These are phyloP conservation scores for Taenioides sp. DNA, from an alignment of 2,797 vertebrate species.

Conservation along the genomic window DNA sequence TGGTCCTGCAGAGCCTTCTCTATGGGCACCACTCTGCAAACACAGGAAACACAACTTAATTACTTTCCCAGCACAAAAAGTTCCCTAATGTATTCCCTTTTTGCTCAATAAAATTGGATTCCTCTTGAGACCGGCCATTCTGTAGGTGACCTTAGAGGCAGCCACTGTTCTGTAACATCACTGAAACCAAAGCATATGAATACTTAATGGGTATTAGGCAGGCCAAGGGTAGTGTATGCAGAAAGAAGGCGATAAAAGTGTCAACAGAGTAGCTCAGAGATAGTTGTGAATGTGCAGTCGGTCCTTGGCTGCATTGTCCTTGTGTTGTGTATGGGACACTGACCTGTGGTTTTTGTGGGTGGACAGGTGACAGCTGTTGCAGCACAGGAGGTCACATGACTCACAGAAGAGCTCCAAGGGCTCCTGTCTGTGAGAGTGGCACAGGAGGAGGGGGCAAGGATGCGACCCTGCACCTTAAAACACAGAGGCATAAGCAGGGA, in stretches of 20 bases:
- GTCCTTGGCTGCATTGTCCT: conserved; percentile 62
- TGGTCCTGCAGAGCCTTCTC: conserved; percentile 82
- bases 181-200: conserved; percentile 65
- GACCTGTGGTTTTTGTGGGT: conserved; percentile 85
- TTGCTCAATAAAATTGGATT: conserved; percentile 53
- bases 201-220: conserved; percentile 60
- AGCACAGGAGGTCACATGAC: conserved; percentile 85
- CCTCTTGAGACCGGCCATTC: conserved; percentile 52
- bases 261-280: conserved; percentile 49
- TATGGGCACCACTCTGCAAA: conserved; percentile 76
- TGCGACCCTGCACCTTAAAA: conserved; percentile 72
- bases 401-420: conserved; percentile 84
- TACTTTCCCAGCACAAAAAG: conserved; percentile 31
- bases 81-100: conserved; percentile 53
- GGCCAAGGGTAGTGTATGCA: conserved; percentile 71
- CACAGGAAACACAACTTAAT: conserved; percentile 27
- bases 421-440: conserved; percentile 82
- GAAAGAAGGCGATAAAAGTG: conserved; percentile 64
- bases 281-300: conserved; percentile 63
- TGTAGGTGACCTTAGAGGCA: conserved; percentile 68
- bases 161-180: conserved; percentile 57
- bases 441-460: conserved; percentile 75
- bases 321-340: conserved; percentile 64
- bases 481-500: conserved; percentile 25
- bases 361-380: conserved; percentile 85